Evolutionary conservation across 2,797 vertebrate species (phyloP), one percentile per base, ranked within the genome.

Genomic region (Xenentodon cancila): DNA sequence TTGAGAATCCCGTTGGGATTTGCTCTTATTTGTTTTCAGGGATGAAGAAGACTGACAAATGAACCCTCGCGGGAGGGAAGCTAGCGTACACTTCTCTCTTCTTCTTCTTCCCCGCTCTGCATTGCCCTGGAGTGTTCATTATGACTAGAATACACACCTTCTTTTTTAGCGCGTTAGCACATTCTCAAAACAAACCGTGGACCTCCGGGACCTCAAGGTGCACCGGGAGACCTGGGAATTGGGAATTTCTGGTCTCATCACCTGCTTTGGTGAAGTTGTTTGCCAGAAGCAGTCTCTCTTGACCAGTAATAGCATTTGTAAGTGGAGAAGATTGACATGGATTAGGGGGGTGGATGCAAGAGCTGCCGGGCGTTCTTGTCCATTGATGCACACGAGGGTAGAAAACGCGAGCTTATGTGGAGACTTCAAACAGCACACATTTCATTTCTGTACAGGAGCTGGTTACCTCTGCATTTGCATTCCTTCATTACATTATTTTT

Each of bases 61-160:
- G 80, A 92, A 86, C 88, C 91, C 92, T 86, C 83, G 3, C 12
- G 82, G 90, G 91, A 92, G 64, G 82, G 54, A 77, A 73, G 87
- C 84, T 18, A 50, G 59, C 50, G 47, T 62, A 58, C 59, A 34
- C 69, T 68, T 45, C 42, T 84, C 68, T 52, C 64, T 53, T 86
- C 53, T 25, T 25, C 53, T 78, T 80, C 88, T 79, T 84, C 68
- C 77, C 84, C 44, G 27, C 86, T 79, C 56, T 7, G 46, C 63
- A 22, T 40, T 84, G 83, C 91, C 89, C 89, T 18, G 43, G 90
- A 91, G 92, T 93, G 91, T 92, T 91, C 90, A 91, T 92, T 91
- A 92, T 83, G 84, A 90, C 88, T 88, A 91, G 90, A 92, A 93
- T 86, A 90, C 88, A 89, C 87, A 81, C 85, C 85, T 87, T 88